Base-by-base conservation (phyloP, 2,113 vertebrate genomes). In the Synodontis membranacea region DNA sequence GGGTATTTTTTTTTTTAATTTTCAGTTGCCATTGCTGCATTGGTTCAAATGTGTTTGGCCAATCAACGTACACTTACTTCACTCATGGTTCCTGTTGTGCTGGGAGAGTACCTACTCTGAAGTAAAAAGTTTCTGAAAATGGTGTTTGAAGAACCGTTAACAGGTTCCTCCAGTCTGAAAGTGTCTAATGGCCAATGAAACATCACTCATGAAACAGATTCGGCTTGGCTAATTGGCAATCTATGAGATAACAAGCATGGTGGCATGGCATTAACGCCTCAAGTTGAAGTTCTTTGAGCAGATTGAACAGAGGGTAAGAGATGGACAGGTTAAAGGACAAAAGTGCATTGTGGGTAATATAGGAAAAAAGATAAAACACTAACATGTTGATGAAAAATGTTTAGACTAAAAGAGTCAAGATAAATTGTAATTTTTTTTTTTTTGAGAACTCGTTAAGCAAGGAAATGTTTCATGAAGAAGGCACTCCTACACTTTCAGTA, bases 401-500 rank as follows among this genome's bases (percentile, higher is more conserved):
- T 28, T 25, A 25, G 2, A 28, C 10, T 44, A 39, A 70, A 70
- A 70, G n/a, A 15, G 3, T 19, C 15, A 34, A 56, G 23, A 56
- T 50, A 50, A 50, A 50, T 50, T 14, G n/a, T n/a, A n/a, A n/a
- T 50, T 14, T 50, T 50, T 3, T 14, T 50, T 50, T 50, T 58
- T 58, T 25, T 64, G 28, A 23, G 14, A 42, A 72, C 37, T 42
- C 39, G 7, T 23, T 72, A 31, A n/a, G 68, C 58, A 86, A 44
- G 60, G 87, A 83, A 90, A 90, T 82, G 74, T 92, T 90, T 88
- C 76, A 89, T 82, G 34, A 70, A 83, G 88, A n/a, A 56, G n/a
- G 34, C 83, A 19, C 25, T 14, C 9, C 12, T 28, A 50, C 15
- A 34, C 34, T n/a, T 9, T 31, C 44, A 9, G 28, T 62, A 62